These are phyloP conservation scores for Cromileptes altivelis DNA, from an alignment of 2,113 vertebrate species.

Conservation along the genomic window DNA sequence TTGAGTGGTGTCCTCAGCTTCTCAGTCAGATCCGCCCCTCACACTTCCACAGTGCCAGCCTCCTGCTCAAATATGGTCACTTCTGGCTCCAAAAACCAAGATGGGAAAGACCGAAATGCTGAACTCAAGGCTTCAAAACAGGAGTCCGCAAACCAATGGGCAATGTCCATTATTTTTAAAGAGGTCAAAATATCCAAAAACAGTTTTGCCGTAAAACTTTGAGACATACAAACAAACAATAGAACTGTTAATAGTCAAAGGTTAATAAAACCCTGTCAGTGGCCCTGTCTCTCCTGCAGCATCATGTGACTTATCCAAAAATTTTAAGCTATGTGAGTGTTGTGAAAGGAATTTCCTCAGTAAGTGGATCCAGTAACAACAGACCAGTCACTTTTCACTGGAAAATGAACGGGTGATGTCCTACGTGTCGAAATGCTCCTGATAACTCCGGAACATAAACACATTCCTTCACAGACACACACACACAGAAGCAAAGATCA, in stretches of 20 bases:
- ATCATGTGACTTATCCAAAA: constrained; percentile 5
- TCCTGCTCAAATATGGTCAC: too few relatives aligned
- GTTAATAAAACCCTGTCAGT: background rate
- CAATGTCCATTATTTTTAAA: too few relatives aligned
- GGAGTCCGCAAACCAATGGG: too few relatives aligned
- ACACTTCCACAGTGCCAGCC: too few relatives aligned
- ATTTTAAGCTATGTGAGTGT: constrained; percentile 5
- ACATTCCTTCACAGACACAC: constrained; percentile 38
- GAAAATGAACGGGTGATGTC: constrained; percentile 30
- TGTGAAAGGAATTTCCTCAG: constrained; percentile 69
- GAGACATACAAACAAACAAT: too few relatives aligned
- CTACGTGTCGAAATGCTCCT: background rate
- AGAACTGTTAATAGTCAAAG: background rate
- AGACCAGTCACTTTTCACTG: constrained; percentile 43
- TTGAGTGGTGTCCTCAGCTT: too few relatives aligned
- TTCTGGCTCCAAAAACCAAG: too few relatives aligned
- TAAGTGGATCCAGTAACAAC: constrained; percentile 56
- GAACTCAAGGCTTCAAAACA: too few relatives aligned
- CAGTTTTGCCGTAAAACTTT: too few relatives aligned
- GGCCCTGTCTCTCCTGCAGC: background rate
- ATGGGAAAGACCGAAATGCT: too few relatives aligned
- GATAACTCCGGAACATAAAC: constrained; percentile 27
- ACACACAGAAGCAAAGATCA: background rate
- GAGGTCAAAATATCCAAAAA: too few relatives aligned
- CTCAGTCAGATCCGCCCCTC: too few relatives aligned